Base-by-base conservation (phyloP, 1,140 invertebrate genomes). In the Panagrolaimus sp. region DNA sequence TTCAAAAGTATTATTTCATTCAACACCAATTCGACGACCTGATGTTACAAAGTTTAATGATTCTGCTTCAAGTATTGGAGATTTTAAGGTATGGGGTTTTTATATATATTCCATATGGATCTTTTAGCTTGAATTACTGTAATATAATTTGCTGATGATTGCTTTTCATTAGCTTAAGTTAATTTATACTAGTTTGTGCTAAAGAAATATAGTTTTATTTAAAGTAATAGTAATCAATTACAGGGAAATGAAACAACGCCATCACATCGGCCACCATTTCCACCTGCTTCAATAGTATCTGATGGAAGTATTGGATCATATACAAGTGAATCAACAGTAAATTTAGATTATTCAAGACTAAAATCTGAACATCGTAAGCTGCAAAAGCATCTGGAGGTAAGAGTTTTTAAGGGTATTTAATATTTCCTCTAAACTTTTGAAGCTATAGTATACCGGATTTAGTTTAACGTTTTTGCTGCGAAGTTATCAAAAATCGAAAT, bases 351-450 rank as follows among this genome's bases (percentile, higher is more conserved):
- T 27, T 13, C 73, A 2, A 65, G 75, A 51, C 45, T 77, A 20
- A 78, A 77, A 61, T 14, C 69, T 14, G 76, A 77, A 47, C 76
- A 77, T 53, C 61, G 48, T 16, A 77, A 77, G 65, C 16, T 77
- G 20, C 73, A 78, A 43, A 65, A 71, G 43, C 66, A 78, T 48
- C 69, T 78, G 62, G 75, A 76, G 45, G 75, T 76, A 9, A 43
- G 8, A 66, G 5, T 53, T 67, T 72, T 72, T 20, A 57, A 0
- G 27, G n/a, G n/a, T n/a, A n/a, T n/a, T n/a, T n/a, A n/a, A n/a
- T n/a, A n/a, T n/a, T n/a, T n/a, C n/a, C n/a, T n/a, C n/a, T n/a
- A n/a, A n/a, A n/a, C n/a, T n/a, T n/a, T n/a, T n/a, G n/a, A n/a
- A n/a, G n/a, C n/a, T n/a, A n/a, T n/a, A n/a, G n/a, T n/a, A 64